Base-by-base conservation (phyloP, 2,888 invertebrate species). In the Orchesella flavescens region DNA sequence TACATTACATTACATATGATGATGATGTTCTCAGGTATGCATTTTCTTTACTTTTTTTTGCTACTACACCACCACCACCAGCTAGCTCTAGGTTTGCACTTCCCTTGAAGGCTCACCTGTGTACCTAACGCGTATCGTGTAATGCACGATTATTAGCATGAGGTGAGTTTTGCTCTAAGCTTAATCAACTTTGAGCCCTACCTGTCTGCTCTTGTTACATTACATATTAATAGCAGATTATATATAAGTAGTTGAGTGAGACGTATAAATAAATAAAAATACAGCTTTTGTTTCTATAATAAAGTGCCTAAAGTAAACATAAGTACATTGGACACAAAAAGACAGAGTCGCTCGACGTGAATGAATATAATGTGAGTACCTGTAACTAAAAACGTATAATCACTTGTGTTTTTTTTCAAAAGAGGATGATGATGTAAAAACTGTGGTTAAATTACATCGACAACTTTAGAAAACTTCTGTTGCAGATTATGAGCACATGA, bases 401-500 rank as follows among this genome's bases (percentile, higher is more conserved):
- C 34, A 34, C 34, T 34, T 34, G 34, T 59, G 59, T 19, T 59
- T 10, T 17, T 34, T n/a, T 15, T 34, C 69, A 49, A 49, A 78
- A 59, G 69, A 77, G 68, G 59, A 34, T 43, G 65, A 79, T 80
- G 73, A 80, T 74, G 80, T 74, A 80, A 80, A 80, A 44, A 12
- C 9, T 61, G 59, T 44, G 49, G 53, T 72, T 46, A 68, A 73
- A 80, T 80, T 80, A 74, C 68, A 74, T 80, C 73, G 80, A 74
- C 80, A 80, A 74, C 24, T 80, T 79, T 79, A 79, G 79, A 79
- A 79, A 73, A 65, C 43, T 34, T 12, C 10, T n/a, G n/a, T n/a
- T n/a, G n/a, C n/a, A 49, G n/a, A 1, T 49, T 49, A 7, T n/a
- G 34, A 49, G n/a, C 49, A 49, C 9, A 44, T 44, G 44, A 44